Evolutionary conservation across 2,888 invertebrate genomes (phyloP), one percentile per base, ranked within the genome.

Genomic region (Nemoura dubitans): DNA sequence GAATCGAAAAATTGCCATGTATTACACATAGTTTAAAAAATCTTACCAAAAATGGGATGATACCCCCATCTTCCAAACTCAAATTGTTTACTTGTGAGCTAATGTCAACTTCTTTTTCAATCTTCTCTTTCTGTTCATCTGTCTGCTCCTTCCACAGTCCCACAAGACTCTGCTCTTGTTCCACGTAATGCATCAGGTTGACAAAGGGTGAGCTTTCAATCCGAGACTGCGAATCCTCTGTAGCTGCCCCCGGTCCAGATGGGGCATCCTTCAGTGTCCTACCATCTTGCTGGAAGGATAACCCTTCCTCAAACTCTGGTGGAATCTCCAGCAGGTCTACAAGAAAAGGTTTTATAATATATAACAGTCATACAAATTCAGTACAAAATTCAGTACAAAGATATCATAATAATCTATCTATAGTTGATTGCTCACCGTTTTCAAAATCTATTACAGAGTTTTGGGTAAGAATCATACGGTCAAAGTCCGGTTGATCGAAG

Each of bases 231-330:
- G 92, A 88, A 90, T 89, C 87, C 87, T 87, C 6, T 81, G 83
- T 85, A 27, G 89, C 88, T 3, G 87, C 88, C 76, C 90, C 89
- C n/a, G 93, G 90, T 77, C 76, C 26, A 77, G 10, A 85, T 42
- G 81, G 36, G 0, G 28, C n/a, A 10, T 27, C 28, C 28, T 30
- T 81, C 30, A 89, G 88, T 83, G 93, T 93, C 86, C 90, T 90
- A 2, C 94, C 93, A 90, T 94, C 94, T 85, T 91, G 91, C 86
- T 92, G 92, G 91, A 95, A 94, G 78, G 93, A 89, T 21, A 94
- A 91, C 30, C 94, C 94, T 87, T 92, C 92, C 87, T 92, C 91
- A 89, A 96, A 94, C 0, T 96, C 96, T 14, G 97, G 96, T 0
- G 96, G 95, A 87, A 93, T 92, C 0, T 93, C 93, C 5, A 95